Conservation (phyloP, 2,113 vertebrate species). For the Corythaeola cristata region DNA sequence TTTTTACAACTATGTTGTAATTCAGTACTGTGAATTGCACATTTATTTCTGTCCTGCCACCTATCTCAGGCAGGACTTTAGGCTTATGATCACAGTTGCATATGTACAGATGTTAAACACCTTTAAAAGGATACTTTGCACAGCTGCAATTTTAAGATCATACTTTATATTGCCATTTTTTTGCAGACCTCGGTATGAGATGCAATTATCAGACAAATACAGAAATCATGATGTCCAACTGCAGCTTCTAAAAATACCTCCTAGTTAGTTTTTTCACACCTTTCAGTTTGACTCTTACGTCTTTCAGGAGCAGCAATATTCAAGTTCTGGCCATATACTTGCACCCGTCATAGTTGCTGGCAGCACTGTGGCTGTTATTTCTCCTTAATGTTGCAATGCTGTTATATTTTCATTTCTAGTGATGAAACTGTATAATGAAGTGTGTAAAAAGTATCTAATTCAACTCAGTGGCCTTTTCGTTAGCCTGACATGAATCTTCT, state of each 20-base stretch:
- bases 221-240: neutral
- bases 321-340: neutral
- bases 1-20: neutral
- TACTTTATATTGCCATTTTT: neutral
- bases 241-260: neutral
- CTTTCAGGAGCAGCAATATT: neutral
- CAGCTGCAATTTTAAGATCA: neutral
- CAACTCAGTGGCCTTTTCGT: neutral
- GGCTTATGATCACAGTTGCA: neutral
- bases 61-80: neutral
- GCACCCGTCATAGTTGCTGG: neutral
- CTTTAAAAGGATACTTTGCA: neutral
- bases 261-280: neutral
- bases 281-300: neutral
- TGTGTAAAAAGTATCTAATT: neutral
- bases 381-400: neutral
- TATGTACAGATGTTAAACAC: neutral
- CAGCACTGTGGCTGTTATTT: neutral
- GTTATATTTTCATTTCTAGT: neutral
- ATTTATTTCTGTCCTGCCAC: neutral
- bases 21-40: neutral
- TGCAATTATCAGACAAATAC: neutral
- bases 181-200: neutral
- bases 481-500: neutral
- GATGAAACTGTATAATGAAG: neutral